Evolutionary conservation across 2,888 invertebrate genomes (phyloP).

Genomic region (Tubulanus polymorphus): DNA sequence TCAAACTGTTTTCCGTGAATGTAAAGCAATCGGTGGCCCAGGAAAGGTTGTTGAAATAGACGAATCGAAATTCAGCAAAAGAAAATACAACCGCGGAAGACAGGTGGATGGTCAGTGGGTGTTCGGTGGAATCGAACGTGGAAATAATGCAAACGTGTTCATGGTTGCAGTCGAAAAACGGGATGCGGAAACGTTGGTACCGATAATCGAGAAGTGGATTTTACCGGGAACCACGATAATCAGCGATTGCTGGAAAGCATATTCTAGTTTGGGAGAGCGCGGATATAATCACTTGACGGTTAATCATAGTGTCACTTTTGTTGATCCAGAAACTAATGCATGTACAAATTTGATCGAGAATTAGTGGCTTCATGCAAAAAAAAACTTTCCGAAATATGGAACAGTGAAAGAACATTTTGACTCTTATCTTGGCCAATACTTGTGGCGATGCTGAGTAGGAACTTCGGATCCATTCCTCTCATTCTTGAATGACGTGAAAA

Average conservation of each 20-base stretch:
- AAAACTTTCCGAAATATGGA: not conserved
- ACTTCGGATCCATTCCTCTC: no score
- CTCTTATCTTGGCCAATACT: not conserved
- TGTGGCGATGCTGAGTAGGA: no score
- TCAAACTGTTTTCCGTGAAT: constrained; percentile 3
- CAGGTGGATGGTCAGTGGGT: constrained; percentile 20
- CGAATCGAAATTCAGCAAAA: constrained; percentile 18
- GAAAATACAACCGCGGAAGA: constrained; percentile 19
- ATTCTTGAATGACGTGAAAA: no score
- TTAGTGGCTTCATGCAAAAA: not conserved
- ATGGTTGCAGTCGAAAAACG: constrained; percentile 15
- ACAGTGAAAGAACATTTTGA: not conserved
- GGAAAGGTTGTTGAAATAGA: constrained; percentile 16
- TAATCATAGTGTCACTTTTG: not conserved
- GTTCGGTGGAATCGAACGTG: constrained; percentile 16
- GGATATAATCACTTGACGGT: not conserved
- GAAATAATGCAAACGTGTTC: constrained; percentile 10
- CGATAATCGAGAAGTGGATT: constrained; percentile 15
- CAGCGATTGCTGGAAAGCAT: constrained; percentile 15
- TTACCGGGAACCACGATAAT: constrained; percentile 15
- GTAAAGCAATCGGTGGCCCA: constrained; percentile 14
- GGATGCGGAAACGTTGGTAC: constrained; percentile 8
- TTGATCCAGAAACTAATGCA: not conserved
- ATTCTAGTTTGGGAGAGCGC: not conserved
- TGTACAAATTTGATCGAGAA: not conserved